Evolutionary conservation across 2,797 vertebrate species (phyloP).

Genomic region (Periparus ater): DNA sequence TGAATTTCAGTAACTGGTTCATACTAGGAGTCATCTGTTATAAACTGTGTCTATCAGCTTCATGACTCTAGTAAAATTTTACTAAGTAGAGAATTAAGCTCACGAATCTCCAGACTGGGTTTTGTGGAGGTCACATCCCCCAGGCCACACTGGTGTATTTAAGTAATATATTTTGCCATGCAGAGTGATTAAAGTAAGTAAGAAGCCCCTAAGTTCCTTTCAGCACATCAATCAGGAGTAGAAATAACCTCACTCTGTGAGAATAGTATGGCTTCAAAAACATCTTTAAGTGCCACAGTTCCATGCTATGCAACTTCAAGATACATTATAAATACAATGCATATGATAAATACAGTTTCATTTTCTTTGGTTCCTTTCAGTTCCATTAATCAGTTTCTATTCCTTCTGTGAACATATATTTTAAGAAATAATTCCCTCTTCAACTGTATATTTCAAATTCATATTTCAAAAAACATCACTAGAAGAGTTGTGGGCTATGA

Average conservation of each 20-base stretch:
- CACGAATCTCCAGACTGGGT: neutral
- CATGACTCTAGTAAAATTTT: neutral
- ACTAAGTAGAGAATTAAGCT: neutral
- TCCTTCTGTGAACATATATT: neutral
- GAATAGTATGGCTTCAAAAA: neutral
- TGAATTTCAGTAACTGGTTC: neutral
- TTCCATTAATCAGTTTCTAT: neutral
- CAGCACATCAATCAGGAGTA: neutral
- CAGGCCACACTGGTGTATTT: neutral
- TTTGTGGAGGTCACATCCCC: neutral
- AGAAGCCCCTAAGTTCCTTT: neutral
- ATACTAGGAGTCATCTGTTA: neutral
- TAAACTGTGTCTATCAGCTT: neutral
- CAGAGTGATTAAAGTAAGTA: neutral
- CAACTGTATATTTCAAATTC: neutral
- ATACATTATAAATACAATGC: neutral
- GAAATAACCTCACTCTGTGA: neutral
- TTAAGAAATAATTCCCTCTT: conserved; percentile 2
- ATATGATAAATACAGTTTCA: neutral
- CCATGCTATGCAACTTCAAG: neutral
- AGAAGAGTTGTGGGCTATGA: neutral
- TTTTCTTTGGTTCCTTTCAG: neutral
- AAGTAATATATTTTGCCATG: neutral
- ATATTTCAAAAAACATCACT: neutral
- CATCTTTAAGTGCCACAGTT: neutral